phyloP scores from a whole-genome alignment of 2,888 invertebrate genomes.

The Philaethria dido region DNA sequence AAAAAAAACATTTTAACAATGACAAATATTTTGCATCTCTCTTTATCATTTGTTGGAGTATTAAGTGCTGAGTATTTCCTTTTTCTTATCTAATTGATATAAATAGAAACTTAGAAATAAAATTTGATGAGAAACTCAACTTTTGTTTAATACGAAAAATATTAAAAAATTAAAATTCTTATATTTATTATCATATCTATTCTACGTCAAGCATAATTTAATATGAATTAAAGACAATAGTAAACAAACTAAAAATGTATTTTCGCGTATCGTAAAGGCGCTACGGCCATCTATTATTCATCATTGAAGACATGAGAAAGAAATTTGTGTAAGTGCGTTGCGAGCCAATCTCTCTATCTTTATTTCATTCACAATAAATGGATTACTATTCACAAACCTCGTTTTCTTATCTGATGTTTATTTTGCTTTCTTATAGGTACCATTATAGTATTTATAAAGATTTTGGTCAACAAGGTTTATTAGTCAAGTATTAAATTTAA shows the following conservation, averaged over 20 bases:
- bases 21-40: neutral
- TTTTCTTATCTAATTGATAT: neutral
- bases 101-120: neutral
- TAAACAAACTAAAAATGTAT: conserved; percentile 26
- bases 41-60: too few species aligned
- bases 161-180: neutral
- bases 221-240: conserved; percentile 21
- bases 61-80: too few species aligned
- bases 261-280: conserved; percentile 48
- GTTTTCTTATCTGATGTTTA: conserved; percentile 65
- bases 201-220: neutral
- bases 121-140: neutral
- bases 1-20: neutral
- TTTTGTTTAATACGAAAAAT: neutral
- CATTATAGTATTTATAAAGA: conserved; percentile 25
- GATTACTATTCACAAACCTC: conserved; percentile 74
- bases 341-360: conserved; percentile 78
- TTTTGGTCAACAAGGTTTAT: neutral
- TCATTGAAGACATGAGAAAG: conserved; percentile 76
- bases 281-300: conserved; percentile 73
- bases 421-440: conserved; percentile 52
- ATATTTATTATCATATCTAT: neutral
- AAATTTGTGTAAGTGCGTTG: conserved; percentile 82
- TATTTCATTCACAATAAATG: conserved; percentile 80
- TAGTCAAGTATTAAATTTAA: neutral